These are phyloP conservation scores for Vollenhovia emeryi DNA, from an alignment of 1,140 invertebrate species.

Conservation along the genomic window DNA sequence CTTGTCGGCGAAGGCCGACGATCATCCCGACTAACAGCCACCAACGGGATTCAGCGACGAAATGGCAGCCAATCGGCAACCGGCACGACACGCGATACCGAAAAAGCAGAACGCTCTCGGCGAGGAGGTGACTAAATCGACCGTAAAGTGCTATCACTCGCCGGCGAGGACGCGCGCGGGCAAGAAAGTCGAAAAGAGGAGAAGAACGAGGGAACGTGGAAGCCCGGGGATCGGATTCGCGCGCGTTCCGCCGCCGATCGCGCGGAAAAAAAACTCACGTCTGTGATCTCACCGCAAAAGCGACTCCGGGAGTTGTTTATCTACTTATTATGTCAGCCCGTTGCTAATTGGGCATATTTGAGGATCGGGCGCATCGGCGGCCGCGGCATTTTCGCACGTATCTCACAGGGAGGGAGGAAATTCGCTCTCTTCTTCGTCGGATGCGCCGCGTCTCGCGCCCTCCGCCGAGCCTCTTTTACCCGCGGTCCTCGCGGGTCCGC, in stretches of 20 bases:
- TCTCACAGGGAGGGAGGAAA: conserved; percentile 40
- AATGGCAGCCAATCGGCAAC: conserved; percentile 45
- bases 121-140: conserved; percentile 77
- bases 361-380: conserved; percentile 60
- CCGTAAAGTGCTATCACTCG: conserved; percentile 76
- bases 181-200: conserved; percentile 41
- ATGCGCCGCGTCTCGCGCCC: not conserved
- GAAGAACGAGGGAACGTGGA: conserved; percentile 4
- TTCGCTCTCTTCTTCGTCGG: conserved; percentile 4
- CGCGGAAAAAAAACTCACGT: conserved; percentile 68
- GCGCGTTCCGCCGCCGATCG: conserved; percentile 46
- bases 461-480: conserved; percentile 32
- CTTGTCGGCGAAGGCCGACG: conserved; percentile 9
- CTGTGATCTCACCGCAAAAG: conserved; percentile 78
- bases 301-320: conserved; percentile 76
- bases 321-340: conserved; percentile 80
- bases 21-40: not conserved
- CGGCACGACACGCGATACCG: conserved; percentile 43
- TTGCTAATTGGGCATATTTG: conserved; percentile 81
- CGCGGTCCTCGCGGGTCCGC: conserved; percentile 66
- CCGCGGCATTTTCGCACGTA: conserved; percentile 76
- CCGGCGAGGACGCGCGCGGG: conserved; percentile 59
- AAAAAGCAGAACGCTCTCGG: conserved; percentile 71
- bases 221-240: conserved; percentile 47
- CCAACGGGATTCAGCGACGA: conserved; percentile 61